Percentiles rank a stretch among this genome's conserved stretches.
These are phyloP conservation scores for Lasioglossum pauxillum DNA, from an alignment of 2,888 invertebrate species.

Conservation along the genomic window DNA sequence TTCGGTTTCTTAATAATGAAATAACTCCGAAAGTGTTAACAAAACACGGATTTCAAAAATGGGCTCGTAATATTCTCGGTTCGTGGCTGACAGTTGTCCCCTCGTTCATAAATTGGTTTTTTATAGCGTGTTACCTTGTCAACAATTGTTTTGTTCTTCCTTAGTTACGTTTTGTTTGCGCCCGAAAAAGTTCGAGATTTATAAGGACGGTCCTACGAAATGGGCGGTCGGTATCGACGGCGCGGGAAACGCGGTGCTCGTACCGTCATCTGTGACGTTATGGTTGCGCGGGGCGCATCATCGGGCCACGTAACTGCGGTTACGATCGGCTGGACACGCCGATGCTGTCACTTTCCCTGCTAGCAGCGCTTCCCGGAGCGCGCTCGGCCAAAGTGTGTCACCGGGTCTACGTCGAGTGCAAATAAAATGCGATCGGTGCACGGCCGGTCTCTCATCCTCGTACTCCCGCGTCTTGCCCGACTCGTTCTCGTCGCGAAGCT, in stretches of 20 bases:
- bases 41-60: too few species aligned
- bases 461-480: constrained; percentile 24
- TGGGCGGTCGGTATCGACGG: neutral
- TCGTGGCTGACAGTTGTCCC: too few species aligned
- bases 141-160: neutral
- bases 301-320: constrained; percentile 72
- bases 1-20: too few species aligned
- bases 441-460: constrained; percentile 26
- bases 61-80: too few species aligned
- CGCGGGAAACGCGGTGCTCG: constrained; percentile 19
- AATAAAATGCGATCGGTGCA: constrained; percentile 74
- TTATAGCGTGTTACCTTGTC: too few species aligned
- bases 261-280: constrained; percentile 49
- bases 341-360: constrained; percentile 78
- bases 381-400: constrained; percentile 76
- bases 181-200: neutral
- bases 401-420: constrained; percentile 73
- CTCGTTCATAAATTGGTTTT: too few species aligned
- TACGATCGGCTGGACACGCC: constrained; percentile 70
- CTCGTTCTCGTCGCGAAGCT: constrained; percentile 52
- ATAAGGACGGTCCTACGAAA: neutral
- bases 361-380: constrained; percentile 62
- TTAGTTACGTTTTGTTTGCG: neutral
- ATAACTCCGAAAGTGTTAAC: too few species aligned
- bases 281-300: constrained; percentile 58